phyloP scores from a whole-genome alignment of 2,888 invertebrate species.

The Drosophila nigricruria region DNA sequence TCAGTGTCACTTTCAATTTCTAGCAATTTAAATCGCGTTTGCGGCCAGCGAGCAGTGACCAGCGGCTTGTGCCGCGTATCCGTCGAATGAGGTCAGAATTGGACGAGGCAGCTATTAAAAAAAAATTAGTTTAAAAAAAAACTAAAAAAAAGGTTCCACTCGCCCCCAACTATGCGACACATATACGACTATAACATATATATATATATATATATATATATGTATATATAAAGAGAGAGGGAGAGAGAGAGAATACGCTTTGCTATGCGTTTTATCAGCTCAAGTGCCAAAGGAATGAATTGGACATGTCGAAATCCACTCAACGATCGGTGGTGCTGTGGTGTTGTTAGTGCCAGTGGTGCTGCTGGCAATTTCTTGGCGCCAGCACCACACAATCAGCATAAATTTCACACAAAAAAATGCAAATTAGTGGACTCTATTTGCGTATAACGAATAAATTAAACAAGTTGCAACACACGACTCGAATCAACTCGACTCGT shows the following conservation, averaged over 20 bases:
- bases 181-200: neutral
- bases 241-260: slow-evolving; percentile 18
- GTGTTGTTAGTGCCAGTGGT: neutral
- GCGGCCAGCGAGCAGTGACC: slow-evolving; percentile 15
- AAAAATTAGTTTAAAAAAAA: slow-evolving; percentile 8
- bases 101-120: slow-evolving; percentile 31
- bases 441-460: slow-evolving; percentile 28
- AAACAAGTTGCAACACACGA: slow-evolving; percentile 21
- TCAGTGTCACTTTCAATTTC: slow-evolving; percentile 78
- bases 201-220: neutral
- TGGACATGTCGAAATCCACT: slow-evolving; percentile 27
- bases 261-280: slow-evolving; percentile 31
- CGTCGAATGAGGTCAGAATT: slow-evolving; percentile 67
- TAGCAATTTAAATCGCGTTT: slow-evolving; percentile 74
- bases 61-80: slow-evolving; percentile 49
- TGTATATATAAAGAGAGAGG: too few relatives aligned
- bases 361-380: slow-evolving; percentile 40
- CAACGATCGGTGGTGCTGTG: slow-evolving; percentile 3
- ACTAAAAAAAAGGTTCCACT: slow-evolving; percentile 22
- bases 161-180: slow-evolving; percentile 12
- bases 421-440: slow-evolving; percentile 47
- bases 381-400: slow-evolving; percentile 55
- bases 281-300: slow-evolving; percentile 37
- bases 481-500: slow-evolving; percentile 1
- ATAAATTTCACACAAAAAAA: slow-evolving; percentile 46